A percentile compares a stretch with the other conserved stretches of the same genome.
phyloP scores from a whole-genome alignment of 2,113 vertebrate species.

The Corvus hawaiiensis region DNA sequence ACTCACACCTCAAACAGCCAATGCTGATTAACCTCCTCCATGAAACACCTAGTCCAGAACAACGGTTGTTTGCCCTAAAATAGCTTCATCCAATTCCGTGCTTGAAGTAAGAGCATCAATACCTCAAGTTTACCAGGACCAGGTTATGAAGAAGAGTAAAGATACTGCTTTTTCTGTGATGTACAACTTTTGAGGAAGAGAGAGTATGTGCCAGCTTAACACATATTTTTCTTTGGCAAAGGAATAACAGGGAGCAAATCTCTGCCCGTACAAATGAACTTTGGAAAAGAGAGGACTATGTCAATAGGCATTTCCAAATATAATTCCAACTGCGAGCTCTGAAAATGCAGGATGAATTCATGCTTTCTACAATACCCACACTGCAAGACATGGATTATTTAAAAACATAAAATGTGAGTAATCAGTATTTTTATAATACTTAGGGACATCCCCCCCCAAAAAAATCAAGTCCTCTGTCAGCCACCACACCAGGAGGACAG shows the following conservation, averaged over 20 bases:
- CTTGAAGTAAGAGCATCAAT: not conserved
- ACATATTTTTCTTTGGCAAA: not conserved
- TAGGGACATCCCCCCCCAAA: fast-evolving
- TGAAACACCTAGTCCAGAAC: not conserved
- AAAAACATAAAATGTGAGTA: not conserved
- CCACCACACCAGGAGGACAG: not conserved
- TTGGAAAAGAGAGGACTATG: not conserved
- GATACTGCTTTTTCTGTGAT: not conserved
- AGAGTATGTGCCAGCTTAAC: fast-evolving
- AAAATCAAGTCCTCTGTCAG: not conserved
- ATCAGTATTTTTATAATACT: not conserved
- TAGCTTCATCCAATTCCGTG: not conserved
- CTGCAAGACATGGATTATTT: not conserved
- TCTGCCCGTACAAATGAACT: not conserved
- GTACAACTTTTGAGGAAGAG: not conserved
- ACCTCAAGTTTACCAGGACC: not conserved
- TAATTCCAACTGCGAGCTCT: not conserved
- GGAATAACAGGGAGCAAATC: not conserved
- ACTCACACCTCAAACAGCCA: not conserved
- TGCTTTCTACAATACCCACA: not conserved
- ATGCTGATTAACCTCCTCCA: not conserved
- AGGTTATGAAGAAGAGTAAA: not conserved
- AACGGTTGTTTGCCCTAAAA: not conserved
- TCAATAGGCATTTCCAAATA: not conserved
- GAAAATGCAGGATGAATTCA: not conserved